Base-by-base conservation (phyloP, 2,113 vertebrate genomes). In the Corvus cornix region DNA sequence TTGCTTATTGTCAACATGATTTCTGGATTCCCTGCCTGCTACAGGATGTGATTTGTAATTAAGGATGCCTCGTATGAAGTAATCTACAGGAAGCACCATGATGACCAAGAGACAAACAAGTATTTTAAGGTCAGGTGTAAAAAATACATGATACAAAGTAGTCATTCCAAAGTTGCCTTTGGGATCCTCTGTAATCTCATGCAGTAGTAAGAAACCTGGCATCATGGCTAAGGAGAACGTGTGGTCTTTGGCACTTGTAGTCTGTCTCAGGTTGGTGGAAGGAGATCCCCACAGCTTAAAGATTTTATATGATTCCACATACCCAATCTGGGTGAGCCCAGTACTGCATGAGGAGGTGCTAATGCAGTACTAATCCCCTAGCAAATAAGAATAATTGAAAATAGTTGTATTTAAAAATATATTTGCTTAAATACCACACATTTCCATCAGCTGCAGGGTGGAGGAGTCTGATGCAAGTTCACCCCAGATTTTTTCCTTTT, bases 41-140 rank as follows among this genome's bases (percentile, higher is more conserved):
- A 8, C 37, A 16, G 58, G 67, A 35, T 67, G 44, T 52, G 52
- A 81, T 87, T 86, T 72, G 76, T 88, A 84, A 74, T 94, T 90
- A 89, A 90, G 80, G 56, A 52, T 90, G 68, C 83, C 35, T 87
- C 0, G 0, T 74, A 26, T 91, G 60, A 94, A 92, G 27, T 70
- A 59, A 80, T 92, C 64, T 88, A 44, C 73, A 35, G 63, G 89
- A 94, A 68, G 68, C 56, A 88, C 80, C 31, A 41, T 41, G 64
- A 83, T 90, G 88, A 88, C 92, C 2, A 3, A 74, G 94, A 82
- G 31, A 33, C 66, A 49, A 62, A 10, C 16, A 76, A 43, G 51
- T 80, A 51, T 88, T 94, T 94, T 93, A 90, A 94, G 64, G 64
- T 90, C 72, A 81, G 30, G 10, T 72, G 31, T 90, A 94, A 92